Evolutionary conservation across 1,140 invertebrate species (phyloP).

Genomic region (Drosophila oshimai): DNA sequence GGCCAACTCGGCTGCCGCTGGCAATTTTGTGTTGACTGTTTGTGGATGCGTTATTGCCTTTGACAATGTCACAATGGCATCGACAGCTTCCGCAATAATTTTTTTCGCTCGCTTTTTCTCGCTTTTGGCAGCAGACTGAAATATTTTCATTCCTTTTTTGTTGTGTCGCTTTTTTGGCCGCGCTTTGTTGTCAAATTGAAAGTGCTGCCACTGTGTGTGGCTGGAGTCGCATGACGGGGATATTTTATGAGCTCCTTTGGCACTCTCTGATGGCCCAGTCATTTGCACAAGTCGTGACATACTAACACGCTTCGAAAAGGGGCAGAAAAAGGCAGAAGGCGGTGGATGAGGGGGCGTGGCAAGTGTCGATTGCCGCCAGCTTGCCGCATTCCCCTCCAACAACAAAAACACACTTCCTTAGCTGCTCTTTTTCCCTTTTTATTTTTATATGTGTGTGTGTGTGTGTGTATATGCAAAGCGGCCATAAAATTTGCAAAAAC

Average conservation of each 20-base stretch:
- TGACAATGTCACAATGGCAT: constrained; percentile 71
- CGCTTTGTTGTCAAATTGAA: constrained; percentile 64
- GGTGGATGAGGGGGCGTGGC: neutral
- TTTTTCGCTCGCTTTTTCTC: constrained; percentile 21
- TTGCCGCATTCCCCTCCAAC: constrained; percentile 26
- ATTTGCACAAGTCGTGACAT: constrained; percentile 75
- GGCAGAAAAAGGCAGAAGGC: neutral
- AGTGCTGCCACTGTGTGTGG: constrained; percentile 8
- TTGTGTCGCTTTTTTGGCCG: constrained; percentile 23
- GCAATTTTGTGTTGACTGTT: constrained; percentile 37
- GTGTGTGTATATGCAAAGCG: constrained; percentile 78
- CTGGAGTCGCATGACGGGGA: constrained; percentile 32
- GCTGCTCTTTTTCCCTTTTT: constrained; percentile 9
- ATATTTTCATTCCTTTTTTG: constrained; percentile 31
- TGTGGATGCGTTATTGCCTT: constrained; percentile 62
- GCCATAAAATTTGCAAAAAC: constrained; percentile 79
- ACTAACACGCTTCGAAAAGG: constrained; percentile 46
- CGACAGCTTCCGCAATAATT: constrained; percentile 66
- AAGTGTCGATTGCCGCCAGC: constrained; percentile 52
- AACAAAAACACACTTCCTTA: neutral
- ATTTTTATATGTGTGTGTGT: constrained; percentile 63
- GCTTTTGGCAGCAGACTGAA: constrained; percentile 45
- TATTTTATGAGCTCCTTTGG: constrained; percentile 76
- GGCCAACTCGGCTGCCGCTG: neutral
- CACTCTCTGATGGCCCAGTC: constrained; percentile 74